Evolutionary conservation across 2,797 vertebrate genomes (phyloP).

Genomic region (Hydrophis major): DNA sequence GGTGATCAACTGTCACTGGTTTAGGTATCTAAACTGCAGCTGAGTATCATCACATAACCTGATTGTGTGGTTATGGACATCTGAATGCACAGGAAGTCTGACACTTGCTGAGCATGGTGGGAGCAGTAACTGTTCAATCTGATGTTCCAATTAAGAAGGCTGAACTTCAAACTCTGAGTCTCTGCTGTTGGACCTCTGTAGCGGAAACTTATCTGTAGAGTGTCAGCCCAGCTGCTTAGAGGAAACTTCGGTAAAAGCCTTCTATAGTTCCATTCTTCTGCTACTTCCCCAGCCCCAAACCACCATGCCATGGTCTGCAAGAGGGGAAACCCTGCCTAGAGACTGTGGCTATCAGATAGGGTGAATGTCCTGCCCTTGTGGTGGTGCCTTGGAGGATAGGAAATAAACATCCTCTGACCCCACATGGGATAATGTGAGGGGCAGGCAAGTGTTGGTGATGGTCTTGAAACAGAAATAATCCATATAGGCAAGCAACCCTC

Average conservation of each 20-base stretch:
- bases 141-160: neutral
- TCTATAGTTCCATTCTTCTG: slow-evolving; percentile 30
- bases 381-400: slow-evolving; percentile 26
- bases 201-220: slow-evolving; percentile 59
- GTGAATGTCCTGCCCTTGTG: slow-evolving; percentile 49
- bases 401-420: slow-evolving; percentile 25
- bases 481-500: neutral
- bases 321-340: slow-evolving; percentile 35
- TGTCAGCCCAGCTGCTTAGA: slow-evolving; percentile 57
- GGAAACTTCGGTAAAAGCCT: slow-evolving; percentile 70
- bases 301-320: slow-evolving; percentile 41
- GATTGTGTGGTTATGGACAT: neutral
- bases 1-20: neutral
- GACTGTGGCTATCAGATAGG: slow-evolving; percentile 65
- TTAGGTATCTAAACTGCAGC: neutral
- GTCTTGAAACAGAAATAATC: slow-evolving; percentile 3
- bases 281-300: slow-evolving; percentile 65
- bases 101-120: slow-evolving; percentile 17
- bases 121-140: neutral
- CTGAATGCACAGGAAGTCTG: neutral
- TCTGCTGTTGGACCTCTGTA: neutral
- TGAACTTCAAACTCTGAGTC: neutral
- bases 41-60: neutral
- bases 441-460: neutral
- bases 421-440: neutral